Evolutionary conservation across 1,140 invertebrate genomes (phyloP).

Genomic region (Sycophaga agraensis): DNA sequence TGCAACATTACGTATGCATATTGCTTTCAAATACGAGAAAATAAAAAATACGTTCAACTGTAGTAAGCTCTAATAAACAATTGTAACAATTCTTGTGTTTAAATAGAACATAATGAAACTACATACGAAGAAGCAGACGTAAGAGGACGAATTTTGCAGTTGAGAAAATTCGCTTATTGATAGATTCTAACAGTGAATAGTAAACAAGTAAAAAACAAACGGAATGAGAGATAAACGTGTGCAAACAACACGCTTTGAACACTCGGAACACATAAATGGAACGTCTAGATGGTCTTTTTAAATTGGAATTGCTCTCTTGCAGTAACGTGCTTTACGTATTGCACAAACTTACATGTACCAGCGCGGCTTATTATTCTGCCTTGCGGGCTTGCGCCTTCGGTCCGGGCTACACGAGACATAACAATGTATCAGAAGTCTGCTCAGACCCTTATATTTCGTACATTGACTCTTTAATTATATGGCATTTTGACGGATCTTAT

Average conservation of each 20-base stretch:
- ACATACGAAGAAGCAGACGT: too few species aligned
- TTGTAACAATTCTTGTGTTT: too few species aligned
- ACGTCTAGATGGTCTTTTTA: background rate
- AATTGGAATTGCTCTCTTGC: background rate
- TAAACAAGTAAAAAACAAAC: background rate
- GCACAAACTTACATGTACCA: constrained; percentile 56
- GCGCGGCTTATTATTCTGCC: constrained; percentile 52
- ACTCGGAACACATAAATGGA: constrained; percentile 2
- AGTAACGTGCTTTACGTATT: background rate
- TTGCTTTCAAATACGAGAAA: too few species aligned
- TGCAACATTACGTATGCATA: too few species aligned
- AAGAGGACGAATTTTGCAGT: too few species aligned
- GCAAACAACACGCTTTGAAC: background rate
- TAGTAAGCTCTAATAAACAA: too few species aligned
- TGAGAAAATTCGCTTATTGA: too few species aligned
- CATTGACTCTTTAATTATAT: too few species aligned
- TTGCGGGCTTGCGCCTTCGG: constrained; percentile 57
- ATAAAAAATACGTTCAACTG: too few species aligned
- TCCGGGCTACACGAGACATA: constrained; percentile 50
- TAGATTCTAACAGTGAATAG: constrained; percentile 4
- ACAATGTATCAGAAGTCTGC: constrained; percentile 32
- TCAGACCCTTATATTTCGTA: background rate
- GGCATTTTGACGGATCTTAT: too few species aligned
- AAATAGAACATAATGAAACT: too few species aligned
- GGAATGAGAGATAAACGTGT: constrained; percentile 8